Evolutionary conservation across 1,140 invertebrate species (phyloP).

Genomic region (Bombyx mandarina): DNA sequence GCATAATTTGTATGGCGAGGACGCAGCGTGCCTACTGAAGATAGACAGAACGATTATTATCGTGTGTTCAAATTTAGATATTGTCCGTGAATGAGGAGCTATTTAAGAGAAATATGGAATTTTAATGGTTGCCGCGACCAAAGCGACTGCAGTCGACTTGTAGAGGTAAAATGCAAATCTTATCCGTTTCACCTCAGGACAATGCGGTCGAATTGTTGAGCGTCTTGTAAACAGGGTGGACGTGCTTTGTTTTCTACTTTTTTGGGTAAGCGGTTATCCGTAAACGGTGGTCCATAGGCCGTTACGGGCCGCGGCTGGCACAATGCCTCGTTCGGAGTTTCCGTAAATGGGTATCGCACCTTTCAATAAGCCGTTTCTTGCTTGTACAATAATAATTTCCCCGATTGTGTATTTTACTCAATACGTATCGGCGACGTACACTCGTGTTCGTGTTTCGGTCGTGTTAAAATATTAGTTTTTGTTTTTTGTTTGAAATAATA

Average conservation of each 20-base stretch:
- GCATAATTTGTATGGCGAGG: background rate
- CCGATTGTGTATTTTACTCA: slow-evolving; percentile 20
- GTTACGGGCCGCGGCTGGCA: slow-evolving; percentile 39
- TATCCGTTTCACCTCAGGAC: slow-evolving; percentile 56
- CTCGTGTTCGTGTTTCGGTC: slow-evolving; percentile 17
- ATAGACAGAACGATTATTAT: background rate
- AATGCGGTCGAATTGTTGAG: slow-evolving; percentile 58
- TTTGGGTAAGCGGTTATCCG: slow-evolving; percentile 60
- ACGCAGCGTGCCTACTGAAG: background rate
- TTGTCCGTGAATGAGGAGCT: background rate
- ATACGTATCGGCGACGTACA: no score
- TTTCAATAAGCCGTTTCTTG: slow-evolving; percentile 39
- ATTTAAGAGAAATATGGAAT: slow-evolving; percentile 4
- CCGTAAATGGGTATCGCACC: slow-evolving; percentile 47
- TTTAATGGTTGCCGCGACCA: no score
- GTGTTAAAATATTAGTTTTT: slow-evolving; percentile 15
- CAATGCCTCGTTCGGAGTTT: slow-evolving; percentile 45
- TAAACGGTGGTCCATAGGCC: slow-evolving; percentile 57
- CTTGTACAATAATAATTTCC: slow-evolving; percentile 32
- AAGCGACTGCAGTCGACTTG: slow-evolving; percentile 10
- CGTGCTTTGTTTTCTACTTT: slow-evolving; percentile 64
- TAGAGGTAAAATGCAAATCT: slow-evolving; percentile 66
- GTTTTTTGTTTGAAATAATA: no score
- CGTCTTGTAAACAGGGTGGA: slow-evolving; percentile 58
- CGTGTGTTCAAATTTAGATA: background rate